Conservation (phyloP, 2,888 invertebrate genomes). For the Ophioninae sp. region DNA sequence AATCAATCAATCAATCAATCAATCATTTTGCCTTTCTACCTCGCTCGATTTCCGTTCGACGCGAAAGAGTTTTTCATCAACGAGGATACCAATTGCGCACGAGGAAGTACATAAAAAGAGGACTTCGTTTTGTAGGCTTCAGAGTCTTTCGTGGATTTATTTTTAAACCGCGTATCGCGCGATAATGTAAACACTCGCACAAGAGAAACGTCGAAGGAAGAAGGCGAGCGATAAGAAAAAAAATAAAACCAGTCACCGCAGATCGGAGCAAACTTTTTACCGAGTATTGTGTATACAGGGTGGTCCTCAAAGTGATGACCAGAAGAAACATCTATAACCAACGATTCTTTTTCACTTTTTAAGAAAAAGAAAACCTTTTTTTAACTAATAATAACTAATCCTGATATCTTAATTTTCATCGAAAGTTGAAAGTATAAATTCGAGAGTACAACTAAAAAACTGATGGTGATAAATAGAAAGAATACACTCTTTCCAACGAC, state of each 20-base stretch:
- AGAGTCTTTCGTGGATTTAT: slow-evolving; percentile 19
- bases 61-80: slow-evolving; percentile 35
- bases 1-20: too few species aligned
- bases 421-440: too few species aligned
- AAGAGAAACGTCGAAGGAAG: slow-evolving; percentile 6
- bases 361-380: too few species aligned
- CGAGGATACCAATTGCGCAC: slow-evolving; percentile 35
- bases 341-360: not conserved
- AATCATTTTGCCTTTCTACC: not conserved
- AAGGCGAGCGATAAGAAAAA: slow-evolving; percentile 21
- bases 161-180: slow-evolving; percentile 36
- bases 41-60: slow-evolving; percentile 34
- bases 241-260: slow-evolving; percentile 40
- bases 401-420: too few species aligned
- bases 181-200: slow-evolving; percentile 15
- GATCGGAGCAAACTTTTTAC: slow-evolving; percentile 45
- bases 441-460: too few species aligned
- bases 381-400: too few species aligned
- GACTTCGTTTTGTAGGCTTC: slow-evolving; percentile 3
- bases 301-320: not conserved
- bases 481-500: too few species aligned
- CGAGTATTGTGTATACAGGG: not conserved
- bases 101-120: slow-evolving; percentile 10
- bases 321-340: not conserved
- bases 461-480: too few species aligned